Evolutionary conservation across 2,888 invertebrate species (phyloP).

Genomic region (Drosophila cyrtoloma): DNA sequence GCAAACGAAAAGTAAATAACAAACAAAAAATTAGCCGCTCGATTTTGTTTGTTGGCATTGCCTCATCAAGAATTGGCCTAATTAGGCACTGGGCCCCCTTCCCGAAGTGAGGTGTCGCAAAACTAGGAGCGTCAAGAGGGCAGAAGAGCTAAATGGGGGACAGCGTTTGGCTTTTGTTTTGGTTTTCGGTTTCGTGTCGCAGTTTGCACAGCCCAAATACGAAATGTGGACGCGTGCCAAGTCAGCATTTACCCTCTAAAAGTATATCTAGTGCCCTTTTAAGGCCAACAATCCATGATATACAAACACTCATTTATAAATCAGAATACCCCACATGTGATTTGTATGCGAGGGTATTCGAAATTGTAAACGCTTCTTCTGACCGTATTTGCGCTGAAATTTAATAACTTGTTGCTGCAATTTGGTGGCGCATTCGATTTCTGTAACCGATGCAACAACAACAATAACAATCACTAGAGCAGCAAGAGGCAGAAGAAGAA

Average conservation of each 20-base stretch:
- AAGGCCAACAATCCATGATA: background rate
- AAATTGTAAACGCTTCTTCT: slow-evolving; percentile 63
- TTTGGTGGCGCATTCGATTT: slow-evolving; percentile 47
- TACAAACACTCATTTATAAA: background rate
- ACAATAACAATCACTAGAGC: slow-evolving; percentile 8
- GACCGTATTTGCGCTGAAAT: slow-evolving; percentile 60
- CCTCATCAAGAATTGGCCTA: slow-evolving; percentile 72
- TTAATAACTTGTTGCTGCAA: slow-evolving; percentile 68
- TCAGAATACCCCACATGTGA: background rate
- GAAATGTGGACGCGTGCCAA: background rate
- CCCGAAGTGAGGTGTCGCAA: background rate
- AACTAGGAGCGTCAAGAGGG: background rate
- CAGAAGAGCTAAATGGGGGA: background rate
- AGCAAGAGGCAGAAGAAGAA: background rate
- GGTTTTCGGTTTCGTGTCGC: slow-evolving; percentile 66
- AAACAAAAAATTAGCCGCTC: slow-evolving; percentile 64
- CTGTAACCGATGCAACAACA: slow-evolving; percentile 29
- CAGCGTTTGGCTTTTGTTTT: slow-evolving; percentile 54
- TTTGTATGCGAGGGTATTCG: slow-evolving; percentile 1
- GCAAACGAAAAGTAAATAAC: slow-evolving; percentile 58
- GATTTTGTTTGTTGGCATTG: slow-evolving; percentile 68
- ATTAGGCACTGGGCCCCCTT: slow-evolving; percentile 51
- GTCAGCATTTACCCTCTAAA: slow-evolving; percentile 12
- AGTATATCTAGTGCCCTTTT: background rate
- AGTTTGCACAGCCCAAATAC: slow-evolving; percentile 34